These are phyloP conservation scores for Drosophila guanche DNA, from an alignment of 1,140 invertebrate genomes.

Conservation along the genomic window DNA sequence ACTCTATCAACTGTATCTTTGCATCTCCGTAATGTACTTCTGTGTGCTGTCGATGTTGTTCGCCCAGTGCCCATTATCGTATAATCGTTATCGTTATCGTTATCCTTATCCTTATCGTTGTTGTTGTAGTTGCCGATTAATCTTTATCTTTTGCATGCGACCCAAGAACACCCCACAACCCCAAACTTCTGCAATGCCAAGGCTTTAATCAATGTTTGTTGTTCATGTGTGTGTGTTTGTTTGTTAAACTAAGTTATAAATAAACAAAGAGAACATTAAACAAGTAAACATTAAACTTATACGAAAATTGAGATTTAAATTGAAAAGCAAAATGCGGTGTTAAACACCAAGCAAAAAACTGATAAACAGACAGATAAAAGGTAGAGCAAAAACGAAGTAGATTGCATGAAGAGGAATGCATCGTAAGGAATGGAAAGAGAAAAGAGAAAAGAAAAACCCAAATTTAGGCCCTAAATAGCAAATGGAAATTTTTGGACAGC, in stretches of 20 bases:
- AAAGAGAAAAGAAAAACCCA: conserved; percentile 21
- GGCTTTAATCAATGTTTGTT: conserved; percentile 70
- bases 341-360: conserved; percentile 61
- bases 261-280: conserved; percentile 10
- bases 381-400: conserved; percentile 15
- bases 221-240: conserved; percentile 50
- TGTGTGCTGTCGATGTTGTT: conserved; percentile 73
- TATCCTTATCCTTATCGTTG: conserved; percentile 16
- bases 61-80: conserved; percentile 7
- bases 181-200: conserved; percentile 14
- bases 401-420: conserved; percentile 12
- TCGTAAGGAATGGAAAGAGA: conserved; percentile 8
- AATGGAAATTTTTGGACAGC: conserved; percentile 26
- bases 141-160: conserved; percentile 37
- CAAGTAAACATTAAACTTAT: conserved; percentile 25
- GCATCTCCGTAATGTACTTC: conserved; percentile 42
- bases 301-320: conserved; percentile 63
- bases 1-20: conserved; percentile 46
- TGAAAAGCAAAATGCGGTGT: conserved; percentile 77
- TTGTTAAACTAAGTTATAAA: conserved; percentile 56
- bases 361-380: conserved; percentile 10
- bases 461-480: conserved; percentile 26
- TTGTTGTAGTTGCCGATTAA: conserved; percentile 40
- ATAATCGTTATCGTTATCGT: conserved; percentile 16
- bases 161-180: not conserved